These are phyloP conservation scores for Spongilla lacustris DNA, from an alignment of 37 sponge, comb jelly and placozoan species.

Conservation along the genomic window DNA sequence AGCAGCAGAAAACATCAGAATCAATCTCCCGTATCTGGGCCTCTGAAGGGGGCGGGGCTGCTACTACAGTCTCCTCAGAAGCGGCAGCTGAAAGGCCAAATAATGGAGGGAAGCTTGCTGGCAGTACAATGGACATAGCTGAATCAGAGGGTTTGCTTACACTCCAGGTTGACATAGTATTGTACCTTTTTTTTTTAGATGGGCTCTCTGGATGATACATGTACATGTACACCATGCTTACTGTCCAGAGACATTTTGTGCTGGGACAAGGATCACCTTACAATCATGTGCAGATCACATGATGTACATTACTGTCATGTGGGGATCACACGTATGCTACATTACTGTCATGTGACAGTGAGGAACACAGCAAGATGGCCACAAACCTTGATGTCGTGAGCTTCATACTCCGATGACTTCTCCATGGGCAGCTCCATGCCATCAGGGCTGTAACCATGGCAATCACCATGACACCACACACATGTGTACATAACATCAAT, in stretches of 20 bases:
- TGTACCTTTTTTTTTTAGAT: no score
- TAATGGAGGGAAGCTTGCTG: background rate
- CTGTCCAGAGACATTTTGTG: no score
- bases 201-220: no score
- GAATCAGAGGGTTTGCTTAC: no score
- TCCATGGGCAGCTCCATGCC: slow-evolving; percentile 45
- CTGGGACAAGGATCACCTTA: no score
- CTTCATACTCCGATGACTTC: slow-evolving; percentile 61
- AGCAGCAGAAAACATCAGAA: background rate
- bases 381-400: slow-evolving; percentile 72
- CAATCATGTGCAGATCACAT: no score
- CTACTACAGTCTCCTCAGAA: background rate
- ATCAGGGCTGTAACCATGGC: slow-evolving; percentile 18
- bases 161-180: no score
- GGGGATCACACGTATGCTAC: background rate
- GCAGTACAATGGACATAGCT: no score
- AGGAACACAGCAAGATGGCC: no score
- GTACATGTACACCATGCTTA: no score
- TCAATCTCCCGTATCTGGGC: background rate
- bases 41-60: background rate
- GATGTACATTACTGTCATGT: no score
- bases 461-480: background rate
- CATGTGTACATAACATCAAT: no score
- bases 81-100: background rate
- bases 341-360: background rate